A percentile compares a stretch with the other conserved stretches of the same genome.
Evolutionary conservation across 2,797 vertebrate species (phyloP).

Genomic region (Epinephelus malabaricus): DNA sequence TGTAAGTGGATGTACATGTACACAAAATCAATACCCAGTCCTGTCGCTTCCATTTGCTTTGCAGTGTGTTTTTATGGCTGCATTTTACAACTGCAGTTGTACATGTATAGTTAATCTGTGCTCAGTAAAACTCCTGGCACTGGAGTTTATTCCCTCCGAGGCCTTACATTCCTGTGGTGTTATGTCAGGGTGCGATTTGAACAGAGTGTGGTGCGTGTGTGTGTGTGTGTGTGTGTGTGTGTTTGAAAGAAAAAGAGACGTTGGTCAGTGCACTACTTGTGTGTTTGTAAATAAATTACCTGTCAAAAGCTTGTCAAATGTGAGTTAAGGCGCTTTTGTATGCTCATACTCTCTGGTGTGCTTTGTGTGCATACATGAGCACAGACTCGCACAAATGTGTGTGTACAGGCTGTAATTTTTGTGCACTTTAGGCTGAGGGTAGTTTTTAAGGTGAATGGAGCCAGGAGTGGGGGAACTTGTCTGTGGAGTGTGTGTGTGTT

Average conservation of each 20-base stretch:
- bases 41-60: slow-evolving; percentile 31
- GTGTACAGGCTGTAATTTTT: slow-evolving; percentile 27
- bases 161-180: slow-evolving; percentile 42
- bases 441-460: slow-evolving; percentile 53
- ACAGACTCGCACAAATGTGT: background rate
- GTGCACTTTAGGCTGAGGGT: slow-evolving; percentile 34
- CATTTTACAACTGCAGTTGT: slow-evolving; percentile 46
- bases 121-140: slow-evolving; percentile 46
- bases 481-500: background rate
- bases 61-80: slow-evolving; percentile 58
- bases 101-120: slow-evolving; percentile 55
- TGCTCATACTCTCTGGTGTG: background rate
- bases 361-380: background rate
- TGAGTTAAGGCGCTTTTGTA: slow-evolving; percentile 11
- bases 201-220: background rate
- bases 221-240: background rate
- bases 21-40: slow-evolving; percentile 44
- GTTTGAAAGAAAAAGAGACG: background rate
- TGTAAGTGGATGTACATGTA: slow-evolving; percentile 7
- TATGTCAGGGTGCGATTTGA: slow-evolving; percentile 33
- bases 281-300: background rate
- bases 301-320: slow-evolving; percentile 12
- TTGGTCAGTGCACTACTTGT: background rate
- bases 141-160: slow-evolving; percentile 33
- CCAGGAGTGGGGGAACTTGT: slow-evolving; percentile 29